phyloP scores from a whole-genome alignment of 1,140 invertebrate species.

The Halictus rubicundus region DNA sequence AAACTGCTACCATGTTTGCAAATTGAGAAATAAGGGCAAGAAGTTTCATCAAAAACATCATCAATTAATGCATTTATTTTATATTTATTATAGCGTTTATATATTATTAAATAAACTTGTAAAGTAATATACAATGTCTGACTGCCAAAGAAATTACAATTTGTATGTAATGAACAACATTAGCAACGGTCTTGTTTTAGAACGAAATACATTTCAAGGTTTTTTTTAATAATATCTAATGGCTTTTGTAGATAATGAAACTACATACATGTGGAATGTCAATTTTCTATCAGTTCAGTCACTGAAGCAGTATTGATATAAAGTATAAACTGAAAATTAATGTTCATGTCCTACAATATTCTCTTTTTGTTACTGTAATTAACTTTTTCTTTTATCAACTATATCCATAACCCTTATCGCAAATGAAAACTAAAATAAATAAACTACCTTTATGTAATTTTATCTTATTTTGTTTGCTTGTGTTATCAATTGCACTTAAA shows the following conservation, averaged over 20 bases:
- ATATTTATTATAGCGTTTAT: constrained; percentile 34
- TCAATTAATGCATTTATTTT: constrained; percentile 12
- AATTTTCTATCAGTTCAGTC: constrained; percentile 5
- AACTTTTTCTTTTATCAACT: neutral
- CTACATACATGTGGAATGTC: constrained; percentile 25
- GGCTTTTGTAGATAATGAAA: neutral
- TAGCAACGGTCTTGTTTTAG: neutral
- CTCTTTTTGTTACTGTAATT: constrained; percentile 16
- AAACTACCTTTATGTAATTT: constrained; percentile 22
- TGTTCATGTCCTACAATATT: neutral
- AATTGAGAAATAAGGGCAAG: neutral
- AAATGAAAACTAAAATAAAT: constrained; percentile 32
- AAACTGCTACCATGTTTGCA: neutral
- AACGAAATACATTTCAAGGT: constrained; percentile 3
- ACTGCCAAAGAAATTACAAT: constrained; percentile 19
- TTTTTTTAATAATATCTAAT: constrained; percentile 18
- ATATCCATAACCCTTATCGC: neutral
- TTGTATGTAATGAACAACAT: neutral
- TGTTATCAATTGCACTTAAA: constrained; percentile 31
- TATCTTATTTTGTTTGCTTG: constrained; percentile 21
- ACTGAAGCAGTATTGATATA: neutral
- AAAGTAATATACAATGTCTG: constrained; percentile 30
- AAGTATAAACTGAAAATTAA: neutral
- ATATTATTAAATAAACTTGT: constrained; percentile 30
- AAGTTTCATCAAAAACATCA: neutral